Conservation (phyloP, 2,888 invertebrate species). For the Microctonus hyperodae region DNA sequence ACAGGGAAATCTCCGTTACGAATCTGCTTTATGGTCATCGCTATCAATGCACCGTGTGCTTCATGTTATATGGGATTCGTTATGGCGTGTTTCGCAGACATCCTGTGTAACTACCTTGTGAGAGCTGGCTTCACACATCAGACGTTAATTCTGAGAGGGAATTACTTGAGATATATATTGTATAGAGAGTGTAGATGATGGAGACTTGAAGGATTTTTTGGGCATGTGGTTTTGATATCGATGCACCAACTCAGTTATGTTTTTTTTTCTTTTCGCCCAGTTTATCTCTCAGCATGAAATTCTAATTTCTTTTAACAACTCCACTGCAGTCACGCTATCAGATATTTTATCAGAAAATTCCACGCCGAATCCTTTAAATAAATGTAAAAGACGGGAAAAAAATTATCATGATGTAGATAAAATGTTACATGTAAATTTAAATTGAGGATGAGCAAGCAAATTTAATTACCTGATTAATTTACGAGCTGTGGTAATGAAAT, state of each 20-base stretch:
- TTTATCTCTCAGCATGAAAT: neutral
- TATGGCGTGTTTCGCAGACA: conserved; percentile 1
- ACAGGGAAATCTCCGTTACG: conserved; percentile 17
- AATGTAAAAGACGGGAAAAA: neutral
- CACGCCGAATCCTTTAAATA: neutral
- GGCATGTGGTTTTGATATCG: conserved; percentile 9
- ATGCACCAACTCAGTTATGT: conserved; percentile 21
- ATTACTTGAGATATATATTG: neutral
- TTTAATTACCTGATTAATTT: neutral
- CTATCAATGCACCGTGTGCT: conserved; percentile 1
- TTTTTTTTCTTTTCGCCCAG: neutral
- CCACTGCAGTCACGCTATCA: neutral
- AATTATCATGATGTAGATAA: conserved; percentile 9
- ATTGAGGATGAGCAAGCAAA: conserved; percentile 2
- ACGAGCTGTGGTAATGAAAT: neutral
- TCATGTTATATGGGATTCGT: conserved; percentile 8
- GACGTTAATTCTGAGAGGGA: no score
- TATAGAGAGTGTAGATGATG: neutral
- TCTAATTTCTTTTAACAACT: neutral
- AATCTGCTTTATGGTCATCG: conserved; percentile 17
- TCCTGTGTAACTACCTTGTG: neutral
- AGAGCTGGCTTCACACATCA: no score
- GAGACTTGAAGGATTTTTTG: conserved; percentile 5
- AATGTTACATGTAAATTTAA: conserved; percentile 34
- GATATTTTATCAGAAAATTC: neutral